Base-by-base conservation (phyloP, 2,888 invertebrate species). In the Hypomecis punctinalis region DNA sequence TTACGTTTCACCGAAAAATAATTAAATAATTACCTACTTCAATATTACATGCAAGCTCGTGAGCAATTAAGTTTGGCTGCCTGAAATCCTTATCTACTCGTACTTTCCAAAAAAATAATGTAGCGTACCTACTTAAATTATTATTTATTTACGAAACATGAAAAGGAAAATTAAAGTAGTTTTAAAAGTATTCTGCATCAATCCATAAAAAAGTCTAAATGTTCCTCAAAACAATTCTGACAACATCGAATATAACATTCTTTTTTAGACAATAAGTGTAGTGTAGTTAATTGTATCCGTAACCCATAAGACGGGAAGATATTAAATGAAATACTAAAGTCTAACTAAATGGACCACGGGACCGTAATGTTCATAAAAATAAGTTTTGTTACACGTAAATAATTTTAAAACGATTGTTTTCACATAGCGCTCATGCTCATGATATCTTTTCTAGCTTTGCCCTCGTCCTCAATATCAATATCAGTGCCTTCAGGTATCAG, bases 401-500 rank as follows among this genome's bases (percentile, higher is more conserved):
- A 23, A 23, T 23, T 23, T n/a, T n/a, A n/a, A n/a, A n/a, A n/a
- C n/a, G n/a, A n/a, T n/a, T 53, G 0, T 47, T 37, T 56, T 61
- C 57, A 72, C 58, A 72, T 54, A 49, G 59, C 64, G 58, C 67
- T 70, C 89, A 90, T 90, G 11, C 60, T 69, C 10, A 80, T 70
- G 9, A 85, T 71, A 49, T 79, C 74, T 35, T 77, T 83, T 57
- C 77, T 81, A 4, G 78, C 61, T 9, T 67, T 54, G 1, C 66
- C 7, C 0, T 73, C n/a, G 10, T 74, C 71, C n/a, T 73, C 76
- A 11, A 79, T 56, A 1, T 85, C 83, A 0, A 76, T 79, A 1
- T 85, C 83, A 0, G 76, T 79, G 39, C 88, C 87, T 1, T 83
- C 72, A 0, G 84, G 76, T 40, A 89, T 47, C 0, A 91, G 73